Evolutionary conservation across 2,113 vertebrate genomes (phyloP).

Genomic region (Hyperopisus bebe): DNA sequence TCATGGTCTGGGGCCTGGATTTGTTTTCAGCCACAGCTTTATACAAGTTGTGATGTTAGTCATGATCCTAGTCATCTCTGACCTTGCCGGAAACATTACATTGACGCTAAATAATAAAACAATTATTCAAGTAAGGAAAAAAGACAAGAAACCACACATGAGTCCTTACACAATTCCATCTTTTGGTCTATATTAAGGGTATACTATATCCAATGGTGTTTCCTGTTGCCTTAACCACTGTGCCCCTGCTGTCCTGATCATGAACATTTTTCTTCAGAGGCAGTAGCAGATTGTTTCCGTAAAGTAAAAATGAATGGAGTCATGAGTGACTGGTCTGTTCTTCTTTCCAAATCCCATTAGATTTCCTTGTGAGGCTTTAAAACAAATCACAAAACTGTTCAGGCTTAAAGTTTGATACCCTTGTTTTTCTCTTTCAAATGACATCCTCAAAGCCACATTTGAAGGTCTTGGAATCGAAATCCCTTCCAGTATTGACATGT

Average conservation of each 20-base stretch:
- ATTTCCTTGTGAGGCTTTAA: background rate
- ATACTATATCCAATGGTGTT: background rate
- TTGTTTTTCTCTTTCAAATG: background rate
- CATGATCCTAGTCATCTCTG: background rate
- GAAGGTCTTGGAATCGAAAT: background rate
- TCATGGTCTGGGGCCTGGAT: background rate
- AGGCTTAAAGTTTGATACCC: background rate
- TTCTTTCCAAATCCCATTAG: conserved; percentile 1
- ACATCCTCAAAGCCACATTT: background rate
- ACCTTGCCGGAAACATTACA: background rate
- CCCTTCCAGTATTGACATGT: conserved; percentile 8
- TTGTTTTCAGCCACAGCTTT: background rate
- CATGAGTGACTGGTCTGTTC: background rate
- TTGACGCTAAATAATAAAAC: background rate
- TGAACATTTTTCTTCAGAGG: background rate
- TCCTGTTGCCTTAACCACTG: background rate
- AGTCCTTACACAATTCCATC: background rate
- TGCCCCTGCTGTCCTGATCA: background rate
- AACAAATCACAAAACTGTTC: conserved; percentile 13
- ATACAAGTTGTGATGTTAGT: background rate
- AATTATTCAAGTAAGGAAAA: background rate
- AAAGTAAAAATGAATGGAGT: background rate
- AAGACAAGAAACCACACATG: background rate
- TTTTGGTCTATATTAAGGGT: background rate
- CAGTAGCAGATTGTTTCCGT: background rate